phyloP scores from a whole-genome alignment of 2,888 invertebrate species.

The Trichogramma evanescens region DNA sequence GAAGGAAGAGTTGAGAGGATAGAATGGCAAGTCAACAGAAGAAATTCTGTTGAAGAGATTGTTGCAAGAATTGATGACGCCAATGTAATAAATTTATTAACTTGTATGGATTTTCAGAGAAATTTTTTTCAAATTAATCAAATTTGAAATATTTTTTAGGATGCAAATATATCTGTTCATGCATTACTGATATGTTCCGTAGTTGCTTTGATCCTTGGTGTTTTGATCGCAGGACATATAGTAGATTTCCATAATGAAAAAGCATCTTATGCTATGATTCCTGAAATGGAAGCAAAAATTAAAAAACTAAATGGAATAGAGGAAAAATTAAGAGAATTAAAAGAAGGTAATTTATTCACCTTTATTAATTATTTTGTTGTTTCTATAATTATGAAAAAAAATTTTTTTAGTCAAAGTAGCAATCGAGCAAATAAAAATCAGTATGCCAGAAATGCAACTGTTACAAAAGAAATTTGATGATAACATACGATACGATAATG shows the following conservation, averaged over 20 bases:
- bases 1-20: conserved; percentile 9
- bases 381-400: neutral
- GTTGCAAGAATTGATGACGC: too few relatives aligned
- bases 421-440: conserved; percentile 6
- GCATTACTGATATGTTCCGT: conserved; percentile 12
- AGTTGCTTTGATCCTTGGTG: conserved; percentile 7
- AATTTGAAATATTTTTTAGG: conserved; percentile 5
- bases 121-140: neutral
- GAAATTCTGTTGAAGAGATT: neutral
- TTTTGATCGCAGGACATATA: conserved; percentile 11
- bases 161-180: conserved; percentile 5
- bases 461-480: too few relatives aligned
- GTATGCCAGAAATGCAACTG: conserved; percentile 6
- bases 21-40: conserved; percentile 9
- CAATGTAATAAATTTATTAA: conserved; percentile 10
- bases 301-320: conserved; percentile 8
- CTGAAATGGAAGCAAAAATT: conserved; percentile 9
- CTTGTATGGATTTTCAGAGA: neutral
- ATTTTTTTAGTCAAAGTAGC: conserved; percentile 9
- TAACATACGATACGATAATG: too few relatives aligned
- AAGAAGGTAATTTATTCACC: conserved; percentile 10
- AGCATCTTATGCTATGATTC: neutral
- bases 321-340: conserved; percentile 15
- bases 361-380: neutral
- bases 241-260: neutral